Evolutionary conservation across 2,113 vertebrate species (phyloP).

Genomic region (Cranoglanis bouderius): DNA sequence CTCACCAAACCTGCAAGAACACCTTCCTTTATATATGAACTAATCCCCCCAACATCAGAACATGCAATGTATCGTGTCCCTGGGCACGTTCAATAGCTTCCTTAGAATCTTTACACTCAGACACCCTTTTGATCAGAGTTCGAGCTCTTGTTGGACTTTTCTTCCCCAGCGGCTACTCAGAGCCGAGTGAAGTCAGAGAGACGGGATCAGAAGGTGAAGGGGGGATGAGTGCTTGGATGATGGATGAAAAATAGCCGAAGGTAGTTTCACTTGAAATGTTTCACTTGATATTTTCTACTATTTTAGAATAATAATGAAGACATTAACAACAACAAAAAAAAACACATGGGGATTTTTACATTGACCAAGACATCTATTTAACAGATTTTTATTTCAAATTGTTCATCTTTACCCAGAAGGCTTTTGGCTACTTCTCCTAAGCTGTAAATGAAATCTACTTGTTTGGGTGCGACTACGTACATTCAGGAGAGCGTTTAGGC

Average conservation of each 20-base stretch:
- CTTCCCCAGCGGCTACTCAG: slow-evolving; percentile 10
- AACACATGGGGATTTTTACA: neutral
- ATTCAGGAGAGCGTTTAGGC: neutral
- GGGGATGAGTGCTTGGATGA: neutral
- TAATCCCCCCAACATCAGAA: neutral
- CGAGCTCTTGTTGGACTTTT: slow-evolving; percentile 36
- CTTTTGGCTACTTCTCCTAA: neutral
- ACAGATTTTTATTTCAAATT: neutral
- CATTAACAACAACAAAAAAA: neutral
- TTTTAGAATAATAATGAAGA: neutral
- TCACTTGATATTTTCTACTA: neutral
- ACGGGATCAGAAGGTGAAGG: neutral
- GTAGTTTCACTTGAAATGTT: neutral
- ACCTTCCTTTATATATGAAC: neutral
- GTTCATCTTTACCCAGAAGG: neutral
- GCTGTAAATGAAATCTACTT: neutral
- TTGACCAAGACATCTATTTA: neutral
- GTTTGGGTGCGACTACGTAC: neutral
- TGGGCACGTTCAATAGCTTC: slow-evolving; percentile 9
- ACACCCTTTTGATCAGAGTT: slow-evolving; percentile 39
- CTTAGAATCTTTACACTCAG: slow-evolving; percentile 37
- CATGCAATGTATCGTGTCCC: neutral
- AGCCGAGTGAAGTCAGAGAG: slow-evolving; percentile 20
- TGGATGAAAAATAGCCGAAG: neutral
- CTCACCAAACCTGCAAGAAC: neutral